Base-by-base conservation (phyloP, 2,888 invertebrate species). In the Eremobia ochroleuca region DNA sequence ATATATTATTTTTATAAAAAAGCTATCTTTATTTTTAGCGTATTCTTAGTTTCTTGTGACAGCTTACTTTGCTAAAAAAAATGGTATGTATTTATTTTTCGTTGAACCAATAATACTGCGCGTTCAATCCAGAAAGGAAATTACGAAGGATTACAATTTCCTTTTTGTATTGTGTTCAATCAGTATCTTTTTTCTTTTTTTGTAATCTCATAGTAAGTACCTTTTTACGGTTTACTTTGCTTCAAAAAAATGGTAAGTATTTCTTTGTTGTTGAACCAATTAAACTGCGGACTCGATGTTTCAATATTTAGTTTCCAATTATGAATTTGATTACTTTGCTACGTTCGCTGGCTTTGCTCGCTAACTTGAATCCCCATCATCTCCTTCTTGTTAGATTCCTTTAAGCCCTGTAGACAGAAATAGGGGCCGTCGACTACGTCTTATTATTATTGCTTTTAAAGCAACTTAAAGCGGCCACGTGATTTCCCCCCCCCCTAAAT, bases 261-360 rank as follows among this genome's bases (percentile, higher is more conserved):
- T 21, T 18, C 0, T 55, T 46, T 52, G 34, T 46, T 31, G 21
- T 78, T 28, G 31, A 52, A 73, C 6, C 37, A 49, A 58, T 49
- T 81, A 65, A 43, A 62, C 2, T 9, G n/a, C 1, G 65, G 18
- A 37, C n/a, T n/a, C 5, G 6, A 11, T 0, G 37, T 55, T 80
- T 11, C 2, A 79, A 79, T 77, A 72, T 64, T 72, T 40, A 37
- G 46, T 49, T 55, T 40, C 37, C 46, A 64, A 73, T 80, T 64
- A 78, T 52, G 49, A 65, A 59, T 81, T 34, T 34, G 34, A 78
- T 65, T 3, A 58, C 25, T 59, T 73, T 58, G 58, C 21, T n/a
- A n/a, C n/a, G n/a, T n/a, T n/a, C n/a, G n/a, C n/a, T n/a, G n/a
- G n/a, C n/a, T n/a, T n/a, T n/a, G n/a, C n/a, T n/a, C n/a, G n/a